phyloP scores from a whole-genome alignment of 2,113 vertebrate species.

The Rhagologus leucostigma region DNA sequence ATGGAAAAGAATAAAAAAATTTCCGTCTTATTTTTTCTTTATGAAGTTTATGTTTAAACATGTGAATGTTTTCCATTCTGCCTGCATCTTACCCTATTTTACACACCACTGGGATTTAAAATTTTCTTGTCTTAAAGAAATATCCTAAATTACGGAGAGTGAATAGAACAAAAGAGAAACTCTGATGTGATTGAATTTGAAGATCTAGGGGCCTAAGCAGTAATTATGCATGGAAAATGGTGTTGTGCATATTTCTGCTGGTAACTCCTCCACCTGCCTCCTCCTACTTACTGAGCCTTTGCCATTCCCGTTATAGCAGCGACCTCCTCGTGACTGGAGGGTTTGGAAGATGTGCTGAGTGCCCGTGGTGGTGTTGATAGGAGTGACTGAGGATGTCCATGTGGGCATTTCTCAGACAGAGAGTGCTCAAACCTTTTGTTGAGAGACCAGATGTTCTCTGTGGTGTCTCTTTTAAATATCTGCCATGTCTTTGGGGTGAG shows the following conservation, averaged over 20 bases:
- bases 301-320: background rate
- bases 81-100: background rate
- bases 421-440: background rate
- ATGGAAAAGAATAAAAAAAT: background rate
- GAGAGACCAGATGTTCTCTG: background rate
- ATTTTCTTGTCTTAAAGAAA: background rate
- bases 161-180: background rate
- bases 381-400: background rate
- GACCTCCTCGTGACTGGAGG: background rate
- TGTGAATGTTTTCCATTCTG: background rate
- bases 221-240: background rate
- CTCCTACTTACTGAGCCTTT: background rate
- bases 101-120: background rate
- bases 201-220: background rate
- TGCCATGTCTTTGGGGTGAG: background rate
- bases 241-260: background rate
- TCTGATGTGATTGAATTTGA: background rate
- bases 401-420: background rate
- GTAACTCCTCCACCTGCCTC: background rate
- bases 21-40: background rate
- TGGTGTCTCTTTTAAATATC: background rate
- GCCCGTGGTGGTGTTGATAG: background rate
- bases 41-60: background rate
- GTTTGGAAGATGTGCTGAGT: background rate
- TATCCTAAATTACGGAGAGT: background rate